phyloP scores from a whole-genome alignment of 2,113 vertebrate genomes.

The Python bivittatus region DNA sequence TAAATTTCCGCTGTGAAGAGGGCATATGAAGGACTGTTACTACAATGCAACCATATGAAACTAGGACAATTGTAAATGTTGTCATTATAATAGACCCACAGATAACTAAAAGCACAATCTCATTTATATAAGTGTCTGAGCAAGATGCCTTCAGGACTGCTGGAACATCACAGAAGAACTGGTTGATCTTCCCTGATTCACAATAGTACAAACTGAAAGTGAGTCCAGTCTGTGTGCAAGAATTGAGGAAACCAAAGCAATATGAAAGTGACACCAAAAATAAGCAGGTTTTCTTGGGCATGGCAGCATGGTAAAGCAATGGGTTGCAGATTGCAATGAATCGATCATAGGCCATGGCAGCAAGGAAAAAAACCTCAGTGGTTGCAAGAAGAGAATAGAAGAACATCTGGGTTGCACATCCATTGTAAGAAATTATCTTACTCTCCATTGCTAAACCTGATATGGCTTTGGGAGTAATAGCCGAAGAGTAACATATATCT shows the following conservation, averaged over 20 bases:
- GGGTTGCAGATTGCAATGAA: conserved; percentile 64
- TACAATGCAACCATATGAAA: conserved; percentile 65
- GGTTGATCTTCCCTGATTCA: conserved; percentile 53
- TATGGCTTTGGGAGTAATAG: conserved; percentile 61
- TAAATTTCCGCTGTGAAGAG: conserved; percentile 52
- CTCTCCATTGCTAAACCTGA: conserved; percentile 46
- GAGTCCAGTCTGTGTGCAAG: conserved; percentile 61
- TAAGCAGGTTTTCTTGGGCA: conserved; percentile 59
- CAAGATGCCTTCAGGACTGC: conserved; percentile 61
- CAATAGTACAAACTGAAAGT: conserved; percentile 65
- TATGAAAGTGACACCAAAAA: conserved; percentile 59
- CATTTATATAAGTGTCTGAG: conserved; percentile 40
- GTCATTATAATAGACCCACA: conserved; percentile 59
- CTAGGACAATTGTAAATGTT: conserved; percentile 54
- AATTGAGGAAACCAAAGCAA: conserved; percentile 62
- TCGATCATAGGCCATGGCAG: conserved; percentile 61
- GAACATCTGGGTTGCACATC: conserved; percentile 64
- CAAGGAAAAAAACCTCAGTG: conserved; percentile 63
- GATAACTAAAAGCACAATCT: conserved; percentile 45
- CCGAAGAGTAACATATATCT: conserved; percentile 68
- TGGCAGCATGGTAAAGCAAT: conserved; percentile 48
- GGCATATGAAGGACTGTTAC: conserved; percentile 57
- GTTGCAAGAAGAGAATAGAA: conserved; percentile 71
- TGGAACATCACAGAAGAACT: conserved; percentile 69
- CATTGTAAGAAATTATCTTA: conserved; percentile 61